These are phyloP conservation scores for Choristoneura rosaceana DNA, from an alignment of 2,888 invertebrate species.

Conservation along the genomic window DNA sequence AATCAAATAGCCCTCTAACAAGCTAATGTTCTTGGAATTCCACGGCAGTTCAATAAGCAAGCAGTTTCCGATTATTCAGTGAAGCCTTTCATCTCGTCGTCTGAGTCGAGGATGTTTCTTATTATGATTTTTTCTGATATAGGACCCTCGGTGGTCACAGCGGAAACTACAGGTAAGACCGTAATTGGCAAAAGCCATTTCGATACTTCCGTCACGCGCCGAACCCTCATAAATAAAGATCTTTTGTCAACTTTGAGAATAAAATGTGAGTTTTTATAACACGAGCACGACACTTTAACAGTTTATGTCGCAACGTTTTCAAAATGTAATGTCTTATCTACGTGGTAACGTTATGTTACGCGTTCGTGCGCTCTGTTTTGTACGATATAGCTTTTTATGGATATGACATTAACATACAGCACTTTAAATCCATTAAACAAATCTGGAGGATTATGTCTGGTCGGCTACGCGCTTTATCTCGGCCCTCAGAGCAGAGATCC, in stretches of 20 bases:
- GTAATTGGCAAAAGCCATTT: slow-evolving; percentile 51
- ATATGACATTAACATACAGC: slow-evolving; percentile 70
- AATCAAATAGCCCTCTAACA: background rate
- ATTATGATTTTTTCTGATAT: background rate
- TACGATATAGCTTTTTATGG: slow-evolving; percentile 58
- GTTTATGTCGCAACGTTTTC: slow-evolving; percentile 29
- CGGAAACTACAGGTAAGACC: slow-evolving; percentile 47
- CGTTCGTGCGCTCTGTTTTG: slow-evolving; percentile 32
- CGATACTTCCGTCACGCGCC: slow-evolving; percentile 52
- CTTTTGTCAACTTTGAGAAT: slow-evolving; percentile 46
- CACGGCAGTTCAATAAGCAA: background rate
- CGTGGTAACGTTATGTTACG: slow-evolving; percentile 36
- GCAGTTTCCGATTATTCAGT: background rate
- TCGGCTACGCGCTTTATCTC: slow-evolving; percentile 63
- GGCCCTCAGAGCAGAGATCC: slow-evolving; percentile 48
- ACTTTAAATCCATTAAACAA: slow-evolving; percentile 77
- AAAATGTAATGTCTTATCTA: slow-evolving; percentile 31
- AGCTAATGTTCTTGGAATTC: background rate
- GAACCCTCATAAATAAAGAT: slow-evolving; percentile 45
- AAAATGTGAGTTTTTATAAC: slow-evolving; percentile 43
- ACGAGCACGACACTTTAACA: slow-evolving; percentile 37
- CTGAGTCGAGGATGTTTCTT: background rate
- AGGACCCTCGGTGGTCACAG: background rate
- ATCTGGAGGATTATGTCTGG: slow-evolving; percentile 68
- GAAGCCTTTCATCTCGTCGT: background rate